Evolutionary conservation across 2,888 invertebrate species (phyloP), one percentile per base, ranked within the genome.

Genomic region (Brachyptera risi): DNA sequence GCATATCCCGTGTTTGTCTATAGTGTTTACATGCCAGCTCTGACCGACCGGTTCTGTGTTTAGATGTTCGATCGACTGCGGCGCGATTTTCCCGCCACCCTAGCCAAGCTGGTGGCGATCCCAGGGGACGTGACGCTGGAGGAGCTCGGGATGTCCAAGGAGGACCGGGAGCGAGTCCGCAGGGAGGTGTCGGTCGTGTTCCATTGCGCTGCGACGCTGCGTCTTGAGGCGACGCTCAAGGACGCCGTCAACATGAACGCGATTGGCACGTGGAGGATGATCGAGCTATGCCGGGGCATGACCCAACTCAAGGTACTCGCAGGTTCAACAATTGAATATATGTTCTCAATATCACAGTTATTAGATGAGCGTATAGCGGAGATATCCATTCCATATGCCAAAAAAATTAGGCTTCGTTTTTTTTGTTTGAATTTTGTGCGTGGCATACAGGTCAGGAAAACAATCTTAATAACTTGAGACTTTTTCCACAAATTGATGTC

Each of bases 161-260:
- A 80, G 24, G 84, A 86, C 67, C 80, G 80, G 50, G 73, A 77
- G 51, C 76, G 80, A 56, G 71, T 91, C 17, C 77, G 79, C 62
- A 74, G 80, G 35, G 80, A 84, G 56, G 84, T 89, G 50, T 79
- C 87, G 57, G 80, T 92, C 11, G 79, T 93, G 0, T 88, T 93
- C 71, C 92, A 93, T 72, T 88, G 89, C 71, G 93, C 93, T 1
- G 93, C 93, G 4, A 92, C 92, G 68, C 88, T 94, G 42, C 83
- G 86, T 74, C 87, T 88, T 69, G 86, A 88, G 70, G 83, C 86
- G 69, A 75, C 80, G 0, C 74, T 89, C 31, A 83, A 82, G 74
- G 71, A 77, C 7, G 84, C 87, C 0, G 76, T 87, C 11, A 76
- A 79, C 58, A 79, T 84, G 76, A 89, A 88, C 72, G 83, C 85